A percentile compares a stretch with the other conserved stretches of the same genome.
Conservation (phyloP, 2,113 vertebrate genomes). For the Halichoerus grypus region DNA sequence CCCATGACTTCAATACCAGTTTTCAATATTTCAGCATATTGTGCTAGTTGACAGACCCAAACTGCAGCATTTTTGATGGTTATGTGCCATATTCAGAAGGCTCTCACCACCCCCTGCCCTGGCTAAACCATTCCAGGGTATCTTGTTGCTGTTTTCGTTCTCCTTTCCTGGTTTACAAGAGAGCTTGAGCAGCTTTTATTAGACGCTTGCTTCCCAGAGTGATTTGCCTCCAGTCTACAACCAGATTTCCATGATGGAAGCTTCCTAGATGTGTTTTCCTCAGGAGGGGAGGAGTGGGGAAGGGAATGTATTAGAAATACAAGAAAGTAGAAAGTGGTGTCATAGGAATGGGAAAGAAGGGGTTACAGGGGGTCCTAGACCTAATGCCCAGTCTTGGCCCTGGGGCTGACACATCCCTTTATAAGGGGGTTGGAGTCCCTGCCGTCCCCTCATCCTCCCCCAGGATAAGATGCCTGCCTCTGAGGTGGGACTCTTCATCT, state of each 20-base stretch:
- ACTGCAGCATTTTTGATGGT: rapidly evolving
- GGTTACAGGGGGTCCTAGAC: neutral
- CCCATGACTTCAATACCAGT: rapidly evolving
- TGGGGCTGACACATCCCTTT: neutral
- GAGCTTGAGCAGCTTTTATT: neutral
- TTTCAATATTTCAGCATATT: rapidly evolving
- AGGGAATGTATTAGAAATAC: neutral
- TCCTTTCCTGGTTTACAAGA: neutral
- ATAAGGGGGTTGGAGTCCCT: neutral
- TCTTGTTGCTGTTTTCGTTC: neutral
- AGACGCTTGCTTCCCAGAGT: neutral
- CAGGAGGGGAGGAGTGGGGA: neutral
- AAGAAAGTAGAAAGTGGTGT: rapidly evolving
- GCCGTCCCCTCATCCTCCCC: rapidly evolving
- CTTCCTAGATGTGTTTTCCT: neutral
- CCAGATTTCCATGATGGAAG: neutral
- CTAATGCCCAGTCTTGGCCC: neutral
- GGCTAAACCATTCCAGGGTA: neutral
- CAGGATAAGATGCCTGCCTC: neutral
- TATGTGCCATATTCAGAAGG: rapidly evolving
- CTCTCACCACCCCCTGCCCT: neutral
- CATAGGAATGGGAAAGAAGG: too few relatives aligned
- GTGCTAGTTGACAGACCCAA: neutral
- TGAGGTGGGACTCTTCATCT: neutral
- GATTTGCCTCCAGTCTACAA: neutral